Evolutionary conservation across 1,140 invertebrate species (phyloP).

Genomic region (Musca domestica): DNA sequence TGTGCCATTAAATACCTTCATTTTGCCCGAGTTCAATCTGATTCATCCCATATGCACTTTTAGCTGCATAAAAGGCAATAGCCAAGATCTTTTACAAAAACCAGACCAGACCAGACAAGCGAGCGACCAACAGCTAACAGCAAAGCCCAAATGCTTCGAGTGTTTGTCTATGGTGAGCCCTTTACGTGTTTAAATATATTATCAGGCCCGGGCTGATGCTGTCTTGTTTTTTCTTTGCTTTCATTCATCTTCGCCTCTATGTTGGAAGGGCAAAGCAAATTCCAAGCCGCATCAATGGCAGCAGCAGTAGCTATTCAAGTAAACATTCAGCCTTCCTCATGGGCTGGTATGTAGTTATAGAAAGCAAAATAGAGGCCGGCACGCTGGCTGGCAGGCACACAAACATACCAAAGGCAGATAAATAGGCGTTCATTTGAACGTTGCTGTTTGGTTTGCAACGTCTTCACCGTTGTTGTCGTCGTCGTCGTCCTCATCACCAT

Average conservation of each 20-base stretch:
- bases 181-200: slow-evolving; percentile 22
- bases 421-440: slow-evolving; percentile 7
- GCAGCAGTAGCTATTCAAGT: too few species aligned
- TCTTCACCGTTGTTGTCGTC: background rate
- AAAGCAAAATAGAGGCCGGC: background rate
- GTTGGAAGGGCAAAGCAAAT: background rate
- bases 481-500: background rate
- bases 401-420: slow-evolving; percentile 1
- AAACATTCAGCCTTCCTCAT: background rate
- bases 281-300: too few species aligned
- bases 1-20: too few species aligned
- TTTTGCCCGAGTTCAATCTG: background rate
- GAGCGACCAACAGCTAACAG: background rate
- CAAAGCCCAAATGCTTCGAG: background rate
- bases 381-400: background rate
- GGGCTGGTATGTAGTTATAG: background rate
- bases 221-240: background rate
- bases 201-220: background rate
- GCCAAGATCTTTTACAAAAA: background rate
- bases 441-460: background rate
- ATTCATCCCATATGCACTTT: slow-evolving; percentile 9
- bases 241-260: background rate
- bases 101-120: background rate
- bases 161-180: background rate
- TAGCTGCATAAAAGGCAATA: background rate